These are phyloP conservation scores for Adoxophyes honmai DNA, from an alignment of 1,140 invertebrate species.

Conservation along the genomic window DNA sequence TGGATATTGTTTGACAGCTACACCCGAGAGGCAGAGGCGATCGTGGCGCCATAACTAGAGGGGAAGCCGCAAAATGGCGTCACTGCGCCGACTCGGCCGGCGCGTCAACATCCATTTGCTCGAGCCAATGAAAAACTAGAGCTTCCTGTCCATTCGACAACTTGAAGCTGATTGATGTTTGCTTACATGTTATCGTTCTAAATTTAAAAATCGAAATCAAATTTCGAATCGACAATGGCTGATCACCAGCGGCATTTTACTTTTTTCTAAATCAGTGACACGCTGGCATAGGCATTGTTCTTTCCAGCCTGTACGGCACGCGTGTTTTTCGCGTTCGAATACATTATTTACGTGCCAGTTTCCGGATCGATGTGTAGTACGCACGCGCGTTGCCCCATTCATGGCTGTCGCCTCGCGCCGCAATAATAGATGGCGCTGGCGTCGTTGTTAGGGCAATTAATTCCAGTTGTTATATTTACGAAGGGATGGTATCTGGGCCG, in stretches of 20 bases:
- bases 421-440: conserved; percentile 40
- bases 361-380: conserved; percentile 54
- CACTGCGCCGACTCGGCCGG: conserved; percentile 49
- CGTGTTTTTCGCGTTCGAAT: conserved; percentile 34
- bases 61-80: conserved; percentile 23
- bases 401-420: conserved; percentile 22
- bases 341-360: conserved; percentile 51
- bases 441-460: conserved; percentile 23
- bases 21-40: conserved; percentile 52
- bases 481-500: background rate
- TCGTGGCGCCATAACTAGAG: conserved; percentile 59
- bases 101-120: background rate
- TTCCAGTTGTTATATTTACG: conserved; percentile 16
- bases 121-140: conserved; percentile 5
- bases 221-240: too few relatives aligned
- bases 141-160: background rate
- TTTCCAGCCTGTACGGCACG: background rate
- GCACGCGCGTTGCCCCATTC: conserved; percentile 53
- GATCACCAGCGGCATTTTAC: conserved; percentile 10
- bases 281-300: background rate
- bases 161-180: conserved; percentile 28
- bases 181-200: background rate
- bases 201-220: too few relatives aligned
- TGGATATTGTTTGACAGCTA: conserved; percentile 52
- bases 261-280: conserved; percentile 8